These are phyloP conservation scores for Phengaris alcon DNA, from an alignment of 2,888 invertebrate species.

Conservation along the genomic window DNA sequence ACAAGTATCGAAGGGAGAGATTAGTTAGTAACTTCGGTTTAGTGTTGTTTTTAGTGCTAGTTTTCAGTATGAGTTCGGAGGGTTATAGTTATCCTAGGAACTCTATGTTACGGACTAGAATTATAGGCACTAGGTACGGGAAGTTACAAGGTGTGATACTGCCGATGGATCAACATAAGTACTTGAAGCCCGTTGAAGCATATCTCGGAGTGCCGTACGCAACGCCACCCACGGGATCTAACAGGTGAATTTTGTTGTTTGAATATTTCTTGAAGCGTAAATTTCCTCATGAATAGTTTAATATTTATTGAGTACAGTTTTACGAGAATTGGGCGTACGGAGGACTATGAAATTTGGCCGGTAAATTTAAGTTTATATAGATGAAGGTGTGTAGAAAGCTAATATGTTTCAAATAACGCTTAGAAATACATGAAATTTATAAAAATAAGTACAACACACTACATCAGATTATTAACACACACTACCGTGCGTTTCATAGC, in stretches of 20 bases:
- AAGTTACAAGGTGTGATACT: constrained; percentile 89
- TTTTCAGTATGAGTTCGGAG: constrained; percentile 58
- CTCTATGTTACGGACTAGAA: constrained; percentile 86
- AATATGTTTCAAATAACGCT: too few species aligned
- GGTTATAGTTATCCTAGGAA: constrained; percentile 75
- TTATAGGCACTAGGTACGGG: constrained; percentile 91
- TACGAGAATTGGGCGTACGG: too few species aligned
- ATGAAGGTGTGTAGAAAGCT: too few species aligned
- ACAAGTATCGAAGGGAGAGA: constrained; percentile 41
- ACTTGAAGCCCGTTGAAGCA: constrained; percentile 87
- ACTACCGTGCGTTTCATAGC: too few species aligned
- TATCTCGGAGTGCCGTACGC: constrained; percentile 93
- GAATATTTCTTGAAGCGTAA: too few species aligned
- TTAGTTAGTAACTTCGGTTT: constrained; percentile 34
- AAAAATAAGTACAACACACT: too few species aligned
- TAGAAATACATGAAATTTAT: too few species aligned
- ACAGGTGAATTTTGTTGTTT: constrained; percentile 75
- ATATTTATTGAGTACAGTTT: too few species aligned
- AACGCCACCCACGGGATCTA: constrained; percentile 89
- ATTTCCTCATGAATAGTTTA: too few species aligned
- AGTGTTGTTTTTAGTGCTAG: constrained; percentile 56
- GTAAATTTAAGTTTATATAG: too few species aligned
- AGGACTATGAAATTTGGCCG: too few species aligned
- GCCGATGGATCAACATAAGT: constrained; percentile 88
- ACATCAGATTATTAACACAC: too few species aligned